phyloP scores from a whole-genome alignment of 2,888 invertebrate species.

The Auanema sp. region DNA sequence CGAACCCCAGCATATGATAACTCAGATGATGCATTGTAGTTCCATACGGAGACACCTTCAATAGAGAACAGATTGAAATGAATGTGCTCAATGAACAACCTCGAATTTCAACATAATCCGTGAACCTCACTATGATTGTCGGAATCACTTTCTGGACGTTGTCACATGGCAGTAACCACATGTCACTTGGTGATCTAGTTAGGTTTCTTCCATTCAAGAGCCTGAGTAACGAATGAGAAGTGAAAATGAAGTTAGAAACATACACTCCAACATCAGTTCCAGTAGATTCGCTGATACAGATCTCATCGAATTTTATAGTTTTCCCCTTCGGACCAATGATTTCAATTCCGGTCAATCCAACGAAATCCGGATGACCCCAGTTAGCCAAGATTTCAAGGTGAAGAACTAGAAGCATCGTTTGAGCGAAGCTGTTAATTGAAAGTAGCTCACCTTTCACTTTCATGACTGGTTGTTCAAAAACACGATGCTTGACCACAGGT shows the following conservation, averaged over 20 bases:
- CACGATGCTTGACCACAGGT: too few relatives aligned
- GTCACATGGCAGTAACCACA: slow-evolving; percentile 66
- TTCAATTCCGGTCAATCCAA: slow-evolving; percentile 68
- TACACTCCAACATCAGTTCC: background rate
- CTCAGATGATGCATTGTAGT: slow-evolving; percentile 79
- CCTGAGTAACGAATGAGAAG: slow-evolving; percentile 57
- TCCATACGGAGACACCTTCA: slow-evolving; percentile 76
- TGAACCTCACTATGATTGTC: slow-evolving; percentile 46
- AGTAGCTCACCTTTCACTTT: slow-evolving; percentile 3
- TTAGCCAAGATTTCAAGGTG: slow-evolving; percentile 66
- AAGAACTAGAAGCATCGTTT: slow-evolving; percentile 42
- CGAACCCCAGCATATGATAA: slow-evolving; percentile 68
- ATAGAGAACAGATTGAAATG: background rate
- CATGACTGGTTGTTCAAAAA: background rate
- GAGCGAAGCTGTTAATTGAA: background rate
- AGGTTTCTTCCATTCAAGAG: slow-evolving; percentile 76
- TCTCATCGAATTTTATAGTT: slow-evolving; percentile 11
- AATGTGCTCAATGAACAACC: slow-evolving; percentile 19
- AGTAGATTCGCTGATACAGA: background rate
- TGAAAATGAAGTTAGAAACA: too few relatives aligned
- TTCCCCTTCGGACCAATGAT: slow-evolving; percentile 56
- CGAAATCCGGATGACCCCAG: slow-evolving; percentile 67
- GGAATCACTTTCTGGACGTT: slow-evolving; percentile 44
- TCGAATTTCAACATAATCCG: slow-evolving; percentile 24
- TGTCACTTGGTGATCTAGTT: slow-evolving; percentile 73